phyloP scores from a whole-genome alignment of 1,140 invertebrate genomes.

The Helicoverpa zea region DNA sequence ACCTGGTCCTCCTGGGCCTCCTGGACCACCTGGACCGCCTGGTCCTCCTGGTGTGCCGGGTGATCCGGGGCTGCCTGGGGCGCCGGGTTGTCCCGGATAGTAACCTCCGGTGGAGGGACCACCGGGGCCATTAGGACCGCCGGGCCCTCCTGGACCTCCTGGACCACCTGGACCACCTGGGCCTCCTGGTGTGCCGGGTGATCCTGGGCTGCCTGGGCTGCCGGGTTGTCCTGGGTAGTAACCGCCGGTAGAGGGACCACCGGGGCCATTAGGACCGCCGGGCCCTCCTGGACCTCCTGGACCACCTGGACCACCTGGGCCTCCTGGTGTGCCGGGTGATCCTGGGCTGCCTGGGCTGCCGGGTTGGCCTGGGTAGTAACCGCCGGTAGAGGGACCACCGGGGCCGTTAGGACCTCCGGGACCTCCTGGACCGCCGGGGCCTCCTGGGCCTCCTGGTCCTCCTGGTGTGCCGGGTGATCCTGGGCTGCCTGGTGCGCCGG shows the following conservation, averaged over 20 bases:
- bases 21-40: conserved; percentile 57
- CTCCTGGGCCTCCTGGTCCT: conserved; percentile 46
- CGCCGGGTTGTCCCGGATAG: neutral
- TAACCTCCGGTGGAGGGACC: conserved; percentile 23
- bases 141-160: conserved; percentile 43
- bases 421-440: conserved; percentile 1
- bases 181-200: conserved; percentile 44
- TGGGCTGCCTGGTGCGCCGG: conserved; percentile 40
- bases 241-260: conserved; percentile 44
- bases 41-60: conserved; percentile 54
- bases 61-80: conserved; percentile 1
- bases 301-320: conserved; percentile 40
- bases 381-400: conserved; percentile 51
- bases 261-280: conserved; percentile 52
- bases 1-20: conserved; percentile 54
- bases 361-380: conserved; percentile 54
- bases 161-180: conserved; percentile 50
- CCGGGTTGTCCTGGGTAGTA: conserved; percentile 50
- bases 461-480: conserved; percentile 54
- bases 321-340: conserved; percentile 50
- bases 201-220: conserved; percentile 48
- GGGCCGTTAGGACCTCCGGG: conserved; percentile 16
- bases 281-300: conserved; percentile 44
- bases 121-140: conserved; percentile 43
- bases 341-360: conserved; percentile 49